Conservation (phyloP, 2,113 vertebrate genomes). For the Syrmaticus mikado region DNA sequence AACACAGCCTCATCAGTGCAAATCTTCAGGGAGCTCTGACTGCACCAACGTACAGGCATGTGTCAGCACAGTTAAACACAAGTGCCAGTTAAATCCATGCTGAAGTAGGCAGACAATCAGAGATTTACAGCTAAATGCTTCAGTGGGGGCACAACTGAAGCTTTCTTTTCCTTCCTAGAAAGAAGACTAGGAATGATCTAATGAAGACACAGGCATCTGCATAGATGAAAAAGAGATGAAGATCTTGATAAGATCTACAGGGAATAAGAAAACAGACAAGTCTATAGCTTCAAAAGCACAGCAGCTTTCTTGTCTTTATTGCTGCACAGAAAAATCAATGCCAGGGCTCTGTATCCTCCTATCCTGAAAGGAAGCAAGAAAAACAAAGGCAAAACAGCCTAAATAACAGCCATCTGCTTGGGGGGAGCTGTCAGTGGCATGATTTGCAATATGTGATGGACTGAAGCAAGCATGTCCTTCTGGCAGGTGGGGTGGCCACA, state of each 20-base stretch:
- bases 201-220: not conserved
- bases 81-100: not conserved
- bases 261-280: not conserved
- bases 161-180: not conserved
- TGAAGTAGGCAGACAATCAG: not conserved
- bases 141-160: not conserved
- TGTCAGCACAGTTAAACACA: slow-evolving; percentile 2
- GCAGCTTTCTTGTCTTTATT: not conserved
- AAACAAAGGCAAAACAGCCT: not conserved
- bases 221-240: slow-evolving; percentile 19
- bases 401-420: slow-evolving; percentile 14
- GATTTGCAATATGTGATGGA: not conserved
- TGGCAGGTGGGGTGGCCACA: not conserved
- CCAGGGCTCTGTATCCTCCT: not conserved
- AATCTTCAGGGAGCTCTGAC: not conserved
- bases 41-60: not conserved
- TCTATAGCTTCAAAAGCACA: slow-evolving; percentile 28
- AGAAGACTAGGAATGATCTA: not conserved
- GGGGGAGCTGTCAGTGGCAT: not conserved
- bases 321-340: slow-evolving; percentile 35
- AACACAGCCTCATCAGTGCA: not conserved
- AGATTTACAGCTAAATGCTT: not conserved
- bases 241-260: not conserved
- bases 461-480: accelerated
- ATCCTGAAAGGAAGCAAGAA: slow-evolving; percentile 6